Evolutionary conservation across 2,888 invertebrate genomes (phyloP).

Genomic region (Yponomeuta cagnagella): DNA sequence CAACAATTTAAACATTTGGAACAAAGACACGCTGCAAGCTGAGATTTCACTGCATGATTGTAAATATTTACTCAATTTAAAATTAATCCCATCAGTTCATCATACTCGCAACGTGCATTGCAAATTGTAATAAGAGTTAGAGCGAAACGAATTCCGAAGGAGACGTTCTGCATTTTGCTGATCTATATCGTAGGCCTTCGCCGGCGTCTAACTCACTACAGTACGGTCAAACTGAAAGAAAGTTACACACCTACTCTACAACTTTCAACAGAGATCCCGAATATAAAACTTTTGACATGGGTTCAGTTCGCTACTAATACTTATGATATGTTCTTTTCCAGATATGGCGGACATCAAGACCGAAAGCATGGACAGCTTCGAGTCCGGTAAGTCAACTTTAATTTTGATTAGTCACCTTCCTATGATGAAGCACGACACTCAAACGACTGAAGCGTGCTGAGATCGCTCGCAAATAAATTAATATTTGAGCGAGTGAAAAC

Average conservation of each 20-base stretch:
- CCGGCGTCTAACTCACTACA: constrained; percentile 35
- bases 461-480: constrained; percentile 36
- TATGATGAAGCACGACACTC: not conserved
- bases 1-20: no score
- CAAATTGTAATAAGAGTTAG: no score
- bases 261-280: not conserved
- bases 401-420: constrained; percentile 21
- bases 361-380: constrained; percentile 70
- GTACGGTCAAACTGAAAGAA: constrained; percentile 30
- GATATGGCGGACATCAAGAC: constrained; percentile 63
- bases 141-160: no score
- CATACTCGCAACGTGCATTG: no score
- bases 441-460: not conserved
- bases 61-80: no score
- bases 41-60: no score
- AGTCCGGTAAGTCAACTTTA: constrained; percentile 47
- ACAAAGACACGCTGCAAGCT: no score
- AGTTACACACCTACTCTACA: constrained; percentile 25
- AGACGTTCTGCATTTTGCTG: not conserved
- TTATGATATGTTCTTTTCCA: constrained; percentile 40
- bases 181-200: constrained; percentile 23
- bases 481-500: constrained; percentile 61
- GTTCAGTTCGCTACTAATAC: not conserved
- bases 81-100: no score
- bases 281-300: not conserved